Percentiles rank a stretch among this genome's conserved stretches.
phyloP scores from a whole-genome alignment of 2,888 invertebrate species.

The Gandaritis pyraliata region DNA sequence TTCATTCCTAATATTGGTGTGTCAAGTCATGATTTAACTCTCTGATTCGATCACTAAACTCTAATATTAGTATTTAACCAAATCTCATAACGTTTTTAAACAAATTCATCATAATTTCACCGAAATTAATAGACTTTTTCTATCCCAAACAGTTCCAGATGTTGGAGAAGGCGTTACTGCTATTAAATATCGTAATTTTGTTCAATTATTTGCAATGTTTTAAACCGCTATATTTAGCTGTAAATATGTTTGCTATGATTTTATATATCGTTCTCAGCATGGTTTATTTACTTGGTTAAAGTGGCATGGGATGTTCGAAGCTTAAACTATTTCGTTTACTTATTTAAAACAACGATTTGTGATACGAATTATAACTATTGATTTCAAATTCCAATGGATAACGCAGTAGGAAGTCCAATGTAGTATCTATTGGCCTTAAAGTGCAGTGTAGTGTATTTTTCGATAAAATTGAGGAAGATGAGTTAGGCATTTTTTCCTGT shows the following conservation, averaged over 20 bases:
- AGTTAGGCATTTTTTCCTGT: too few species aligned
- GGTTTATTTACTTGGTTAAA: slow-evolving; percentile 33
- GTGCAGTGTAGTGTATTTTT: too few species aligned
- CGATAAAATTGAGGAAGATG: too few species aligned
- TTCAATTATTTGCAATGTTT: slow-evolving; percentile 53
- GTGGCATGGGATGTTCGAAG: slow-evolving; percentile 32
- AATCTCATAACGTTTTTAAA: too few species aligned
- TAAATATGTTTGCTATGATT: slow-evolving; percentile 53
- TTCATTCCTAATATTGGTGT: not conserved
- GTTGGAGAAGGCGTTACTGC: slow-evolving; percentile 74
- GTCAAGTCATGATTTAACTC: too few species aligned
- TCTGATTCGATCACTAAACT: too few species aligned
- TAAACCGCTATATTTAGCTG: slow-evolving; percentile 46
- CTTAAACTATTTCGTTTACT: slow-evolving; percentile 12
- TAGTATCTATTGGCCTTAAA: too few species aligned
- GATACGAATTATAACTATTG: too few species aligned
- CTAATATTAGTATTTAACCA: too few species aligned
- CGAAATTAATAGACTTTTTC: slow-evolving; percentile 43
- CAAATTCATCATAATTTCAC: slow-evolving; percentile 8
- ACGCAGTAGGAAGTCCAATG: too few species aligned
- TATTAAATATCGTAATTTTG: slow-evolving; percentile 67
- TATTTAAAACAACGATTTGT: too few species aligned
- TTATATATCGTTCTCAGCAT: slow-evolving; percentile 34
- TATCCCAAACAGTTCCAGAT: slow-evolving; percentile 68
- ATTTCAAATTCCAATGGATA: too few species aligned